Conservation (phyloP, 2,888 invertebrate species). For the Eupithecia abbreviata region DNA sequence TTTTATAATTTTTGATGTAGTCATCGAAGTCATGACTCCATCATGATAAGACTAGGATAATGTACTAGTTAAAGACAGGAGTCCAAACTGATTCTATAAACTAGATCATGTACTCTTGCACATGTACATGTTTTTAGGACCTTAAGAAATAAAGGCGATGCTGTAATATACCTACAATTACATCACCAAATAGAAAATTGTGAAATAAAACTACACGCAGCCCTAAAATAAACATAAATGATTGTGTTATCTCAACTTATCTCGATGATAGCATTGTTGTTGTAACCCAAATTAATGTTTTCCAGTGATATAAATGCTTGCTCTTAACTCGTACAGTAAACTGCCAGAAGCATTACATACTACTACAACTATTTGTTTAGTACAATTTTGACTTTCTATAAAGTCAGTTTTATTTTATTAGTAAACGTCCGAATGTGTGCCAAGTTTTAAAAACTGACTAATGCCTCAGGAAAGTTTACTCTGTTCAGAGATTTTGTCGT, state of each 20-base stretch:
- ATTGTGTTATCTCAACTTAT: conserved; percentile 23
- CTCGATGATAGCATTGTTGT: conserved; percentile 37
- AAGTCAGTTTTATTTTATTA: too few species aligned
- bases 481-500: too few species aligned
- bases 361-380: too few species aligned
- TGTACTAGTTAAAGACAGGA: neutral
- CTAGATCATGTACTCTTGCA: neutral
- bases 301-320: conserved; percentile 5
- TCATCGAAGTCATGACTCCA: neutral
- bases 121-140: neutral
- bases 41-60: neutral
- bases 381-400: too few species aligned
- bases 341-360: too few species aligned
- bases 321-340: neutral
- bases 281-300: conserved; percentile 34
- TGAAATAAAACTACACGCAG: neutral
- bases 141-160: neutral
- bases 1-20: too few species aligned
- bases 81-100: neutral
- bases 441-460: too few species aligned
- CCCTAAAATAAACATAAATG: neutral
- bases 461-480: too few species aligned
- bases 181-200: neutral
- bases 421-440: too few species aligned
- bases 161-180: neutral